Percentiles rank a stretch among this genome's conserved stretches.
These are phyloP conservation scores for Pachypsylla venusta DNA, from an alignment of 1,140 invertebrate genomes.

Conservation along the genomic window DNA sequence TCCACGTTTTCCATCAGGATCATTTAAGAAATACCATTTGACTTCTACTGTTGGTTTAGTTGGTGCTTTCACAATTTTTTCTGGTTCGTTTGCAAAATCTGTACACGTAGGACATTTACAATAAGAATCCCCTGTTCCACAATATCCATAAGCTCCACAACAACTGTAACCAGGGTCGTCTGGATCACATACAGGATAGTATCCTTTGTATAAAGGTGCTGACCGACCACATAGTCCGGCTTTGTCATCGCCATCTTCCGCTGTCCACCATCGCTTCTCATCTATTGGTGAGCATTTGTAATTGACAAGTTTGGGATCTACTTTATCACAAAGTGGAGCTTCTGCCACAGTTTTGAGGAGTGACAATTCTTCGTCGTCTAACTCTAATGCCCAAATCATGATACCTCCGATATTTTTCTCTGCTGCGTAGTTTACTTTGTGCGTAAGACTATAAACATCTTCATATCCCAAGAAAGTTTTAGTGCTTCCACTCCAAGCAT, in stretches of 20 bases:
- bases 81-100: slow-evolving; percentile 17
- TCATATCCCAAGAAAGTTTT: slow-evolving; percentile 20
- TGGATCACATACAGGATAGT: slow-evolving; percentile 20
- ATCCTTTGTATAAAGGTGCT: slow-evolving; percentile 21
- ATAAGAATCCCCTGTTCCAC: slow-evolving; percentile 18
- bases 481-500: slow-evolving; percentile 13
- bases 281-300: slow-evolving; percentile 19
- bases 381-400: slow-evolving; percentile 20
- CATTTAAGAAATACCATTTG: slow-evolving; percentile 17
- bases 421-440: slow-evolving; percentile 17
- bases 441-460: slow-evolving; percentile 13
- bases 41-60: slow-evolving; percentile 17
- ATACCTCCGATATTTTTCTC: slow-evolving; percentile 20
- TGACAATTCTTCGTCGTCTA: slow-evolving; percentile 16
- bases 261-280: slow-evolving; percentile 21
- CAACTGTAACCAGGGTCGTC: slow-evolving; percentile 21
- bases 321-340: slow-evolving; percentile 12
- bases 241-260: slow-evolving; percentile 16
- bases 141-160: slow-evolving; percentile 19
- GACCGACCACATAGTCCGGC: slow-evolving; percentile 19
- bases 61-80: slow-evolving; percentile 16
- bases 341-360: slow-evolving; percentile 13
- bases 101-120: slow-evolving; percentile 18
- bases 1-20: slow-evolving; percentile 15
- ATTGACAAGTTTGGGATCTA: slow-evolving; percentile 14